A percentile compares a stretch with the other conserved stretches of the same genome.
Conservation (phyloP, 2,113 vertebrate species). For the Indicator maculatus region DNA sequence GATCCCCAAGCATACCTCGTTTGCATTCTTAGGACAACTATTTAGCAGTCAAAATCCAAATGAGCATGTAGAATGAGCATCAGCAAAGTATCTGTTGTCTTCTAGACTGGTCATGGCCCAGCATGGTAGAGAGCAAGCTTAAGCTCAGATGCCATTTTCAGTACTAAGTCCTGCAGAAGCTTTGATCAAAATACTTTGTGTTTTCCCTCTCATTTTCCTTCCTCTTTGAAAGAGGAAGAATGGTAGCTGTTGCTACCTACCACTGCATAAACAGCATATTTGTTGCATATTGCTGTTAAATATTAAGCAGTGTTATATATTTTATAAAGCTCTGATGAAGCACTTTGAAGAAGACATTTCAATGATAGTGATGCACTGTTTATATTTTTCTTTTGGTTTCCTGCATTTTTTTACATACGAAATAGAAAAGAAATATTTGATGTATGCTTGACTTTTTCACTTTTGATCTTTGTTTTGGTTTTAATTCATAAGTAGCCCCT, state of each 20-base stretch:
- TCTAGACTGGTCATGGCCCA: background rate
- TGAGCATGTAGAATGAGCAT: background rate
- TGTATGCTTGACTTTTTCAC: background rate
- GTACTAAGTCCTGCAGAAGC: background rate
- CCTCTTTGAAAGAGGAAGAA: conserved; percentile 18
- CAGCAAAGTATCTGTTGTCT: background rate
- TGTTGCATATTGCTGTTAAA: background rate
- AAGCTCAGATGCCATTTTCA: background rate
- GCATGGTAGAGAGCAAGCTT: background rate
- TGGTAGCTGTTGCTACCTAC: background rate
- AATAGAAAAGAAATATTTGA: conserved; percentile 13
- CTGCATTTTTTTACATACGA: background rate
- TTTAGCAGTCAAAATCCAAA: background rate
- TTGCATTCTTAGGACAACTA: background rate
- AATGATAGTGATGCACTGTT: background rate
- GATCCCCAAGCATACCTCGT: background rate
- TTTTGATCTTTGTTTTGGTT: conserved; percentile 40
- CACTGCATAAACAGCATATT: background rate
- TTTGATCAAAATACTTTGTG: conserved; percentile 31
- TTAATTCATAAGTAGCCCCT: background rate
- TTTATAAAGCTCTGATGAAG: conserved; percentile 47
- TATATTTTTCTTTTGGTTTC: background rate
- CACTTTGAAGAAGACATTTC: conserved; percentile 25
- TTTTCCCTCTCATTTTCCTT: conserved; percentile 25
- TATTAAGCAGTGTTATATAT: conserved; percentile 51